Evolutionary conservation across 2,797 vertebrate genomes (phyloP).

Genomic region (Diglossa cyanea): DNA sequence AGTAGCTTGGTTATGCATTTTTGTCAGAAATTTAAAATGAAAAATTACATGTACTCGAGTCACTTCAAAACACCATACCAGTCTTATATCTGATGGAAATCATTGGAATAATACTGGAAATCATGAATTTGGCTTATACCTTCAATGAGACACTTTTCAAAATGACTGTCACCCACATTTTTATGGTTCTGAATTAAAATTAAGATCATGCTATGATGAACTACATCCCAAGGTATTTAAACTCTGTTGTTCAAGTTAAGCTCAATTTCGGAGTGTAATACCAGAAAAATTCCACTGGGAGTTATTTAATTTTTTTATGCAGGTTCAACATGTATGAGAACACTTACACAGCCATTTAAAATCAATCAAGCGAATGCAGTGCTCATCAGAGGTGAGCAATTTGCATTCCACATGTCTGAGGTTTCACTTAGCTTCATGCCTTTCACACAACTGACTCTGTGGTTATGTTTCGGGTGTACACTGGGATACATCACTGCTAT

Average conservation of each 20-base stretch:
- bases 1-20: not conserved
- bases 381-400: slow-evolving; percentile 28
- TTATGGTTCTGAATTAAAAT: slow-evolving; percentile 2
- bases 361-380: slow-evolving; percentile 41
- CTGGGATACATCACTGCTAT: not conserved
- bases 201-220: not conserved
- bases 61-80: not conserved
- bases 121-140: not conserved
- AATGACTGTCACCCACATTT: not conserved
- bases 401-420: slow-evolving; percentile 37
- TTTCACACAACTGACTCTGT: not conserved
- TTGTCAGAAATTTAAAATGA: not conserved
- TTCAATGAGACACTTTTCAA: not conserved
- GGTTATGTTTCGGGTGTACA: not conserved
- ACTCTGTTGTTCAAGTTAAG: slow-evolving; percentile 42
- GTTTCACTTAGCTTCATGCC: not conserved
- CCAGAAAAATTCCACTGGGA: slow-evolving; percentile 28
- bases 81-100: not conserved
- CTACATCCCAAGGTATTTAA: slow-evolving; percentile 26
- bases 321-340: slow-evolving; percentile 43
- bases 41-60: not conserved
- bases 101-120: not conserved
- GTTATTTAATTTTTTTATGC: slow-evolving; percentile 29
- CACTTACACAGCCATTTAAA: slow-evolving; percentile 39
- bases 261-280: slow-evolving; percentile 38